Evolutionary conservation across 2,797 vertebrate genomes (phyloP), one percentile per base, ranked within the genome.

Genomic region (Menidia menidia): DNA sequence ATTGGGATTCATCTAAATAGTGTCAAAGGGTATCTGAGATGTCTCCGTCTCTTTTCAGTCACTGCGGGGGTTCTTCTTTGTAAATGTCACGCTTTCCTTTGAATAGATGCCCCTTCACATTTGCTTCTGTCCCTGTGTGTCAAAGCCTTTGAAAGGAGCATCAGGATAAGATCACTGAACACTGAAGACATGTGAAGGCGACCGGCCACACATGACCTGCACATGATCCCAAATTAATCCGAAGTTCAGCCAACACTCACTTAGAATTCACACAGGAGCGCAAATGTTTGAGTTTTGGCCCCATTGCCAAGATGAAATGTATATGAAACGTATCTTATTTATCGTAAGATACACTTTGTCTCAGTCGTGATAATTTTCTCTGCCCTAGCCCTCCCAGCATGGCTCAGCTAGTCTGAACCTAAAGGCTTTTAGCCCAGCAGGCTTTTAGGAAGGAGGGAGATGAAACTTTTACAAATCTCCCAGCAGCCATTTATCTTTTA

Each of bases 111-210:
- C 4, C 44, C 48, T 64, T 86, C 66, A 57, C 51, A 48, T 68
- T 71, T 73, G 51, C 47, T 59, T 69, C 57, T 50, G 16, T 52
- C 67, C 39, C 41, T 15, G 6, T 75, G 71, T 65, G 77, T 80
- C 81, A 76, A 16, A 77, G 56, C 31, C 73, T 74, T 56, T 58
- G 64, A 72, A 64, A 54, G 42, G 45, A 74, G 66, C 50, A 32
- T 47, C 35, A 54, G 69, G 69, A 75, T 55, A 59, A 86, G 78
- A 69, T 84, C 79, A 80, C 62, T 80, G 85, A 86, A 32, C 76
- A 70, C 13, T 77, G 52, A 76, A 53, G 19, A 14, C 41, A 5
- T 62, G 61, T 70, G 44, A 65, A 32, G 30, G 44, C 43, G 48
- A 19, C 61, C 30, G 62, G 48, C 53, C 56, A 66, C 8, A 2